Conservation (phyloP, 2,888 invertebrate species). For the Aplocera efformata region DNA sequence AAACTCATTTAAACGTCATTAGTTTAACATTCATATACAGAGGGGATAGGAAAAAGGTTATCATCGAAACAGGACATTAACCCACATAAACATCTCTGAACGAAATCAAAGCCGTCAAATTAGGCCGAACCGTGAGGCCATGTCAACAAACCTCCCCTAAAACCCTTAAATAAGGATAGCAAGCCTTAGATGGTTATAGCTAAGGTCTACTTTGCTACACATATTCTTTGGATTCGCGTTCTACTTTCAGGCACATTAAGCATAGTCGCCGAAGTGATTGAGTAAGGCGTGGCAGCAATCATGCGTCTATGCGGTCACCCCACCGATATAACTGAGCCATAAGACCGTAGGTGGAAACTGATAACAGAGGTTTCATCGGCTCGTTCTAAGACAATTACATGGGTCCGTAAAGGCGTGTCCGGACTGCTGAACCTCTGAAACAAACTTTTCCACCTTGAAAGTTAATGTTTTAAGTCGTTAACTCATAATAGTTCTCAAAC, state of each 20-base stretch:
- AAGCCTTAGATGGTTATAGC: slow-evolving; percentile 31
- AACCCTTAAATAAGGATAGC: slow-evolving; percentile 35
- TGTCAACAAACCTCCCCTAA: slow-evolving; percentile 51
- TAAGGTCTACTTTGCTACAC: slow-evolving; percentile 43
- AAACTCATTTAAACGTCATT: neutral
- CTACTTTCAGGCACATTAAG: slow-evolving; percentile 67
- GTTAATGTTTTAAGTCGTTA: slow-evolving; percentile 6
- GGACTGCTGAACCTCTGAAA: slow-evolving; percentile 7
- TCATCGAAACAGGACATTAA: slow-evolving; percentile 12
- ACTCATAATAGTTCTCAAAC: slow-evolving; percentile 7
- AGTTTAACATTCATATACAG: neutral
- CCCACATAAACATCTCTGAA: slow-evolving; percentile 31
- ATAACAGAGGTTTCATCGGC: slow-evolving; percentile 41
- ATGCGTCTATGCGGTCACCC: slow-evolving; percentile 54
- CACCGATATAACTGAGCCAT: slow-evolving; percentile 43
- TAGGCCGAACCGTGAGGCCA: slow-evolving; percentile 40
- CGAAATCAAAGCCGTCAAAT: slow-evolving; percentile 48
- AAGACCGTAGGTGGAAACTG: slow-evolving; percentile 40
- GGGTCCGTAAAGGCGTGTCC: slow-evolving; percentile 19
- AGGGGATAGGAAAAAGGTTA: slow-evolving; percentile 1
- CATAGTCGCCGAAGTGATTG: slow-evolving; percentile 60
- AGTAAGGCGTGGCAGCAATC: slow-evolving; percentile 63
- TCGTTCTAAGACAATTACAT: slow-evolving; percentile 35
- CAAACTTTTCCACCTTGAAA: slow-evolving; percentile 9
- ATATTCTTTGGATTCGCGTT: slow-evolving; percentile 48